These are phyloP conservation scores for Plecotus auritus DNA, from an alignment of 2,113 vertebrate genomes.

Conservation along the genomic window DNA sequence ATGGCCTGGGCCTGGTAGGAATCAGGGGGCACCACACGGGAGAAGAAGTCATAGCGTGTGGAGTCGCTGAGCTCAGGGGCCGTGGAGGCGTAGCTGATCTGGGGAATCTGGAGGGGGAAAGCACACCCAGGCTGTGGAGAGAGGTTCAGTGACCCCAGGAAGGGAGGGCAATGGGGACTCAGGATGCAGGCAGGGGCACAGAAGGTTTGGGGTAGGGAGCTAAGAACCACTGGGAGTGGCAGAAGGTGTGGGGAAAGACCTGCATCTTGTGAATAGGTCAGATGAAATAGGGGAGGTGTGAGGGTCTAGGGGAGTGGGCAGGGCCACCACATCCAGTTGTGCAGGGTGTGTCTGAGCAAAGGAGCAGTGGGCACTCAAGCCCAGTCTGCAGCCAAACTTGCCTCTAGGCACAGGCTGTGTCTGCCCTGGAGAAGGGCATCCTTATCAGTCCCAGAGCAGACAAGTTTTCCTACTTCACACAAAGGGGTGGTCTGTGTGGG, in stretches of 20 bases:
- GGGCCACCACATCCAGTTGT: no score
- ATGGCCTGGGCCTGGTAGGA: slow-evolving; percentile 95
- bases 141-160: not conserved
- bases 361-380: no score
- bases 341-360: not conserved
- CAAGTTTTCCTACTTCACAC: not conserved
- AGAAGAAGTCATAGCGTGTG: slow-evolving; percentile 93
- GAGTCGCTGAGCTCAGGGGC: slow-evolving; percentile 93
- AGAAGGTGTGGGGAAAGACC: not conserved
- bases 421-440: not conserved
- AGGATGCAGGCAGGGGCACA: not conserved
- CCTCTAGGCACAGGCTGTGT: not conserved
- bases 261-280: not conserved
- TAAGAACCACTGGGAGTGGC: not conserved
- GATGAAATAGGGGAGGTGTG: not conserved
- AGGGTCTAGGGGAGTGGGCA: not conserved
- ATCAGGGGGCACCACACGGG: slow-evolving; percentile 90
- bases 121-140: not conserved
- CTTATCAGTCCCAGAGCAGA: not conserved
- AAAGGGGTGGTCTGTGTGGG: no score
- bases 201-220: not conserved
- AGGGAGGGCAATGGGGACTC: not conserved
- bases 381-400: not conserved
- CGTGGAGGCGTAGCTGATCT: slow-evolving; percentile 93
- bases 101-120: slow-evolving; percentile 83